Base-by-base conservation (phyloP, 2,888 invertebrate species). In the Acanthococcus lagerstroemiae region DNA sequence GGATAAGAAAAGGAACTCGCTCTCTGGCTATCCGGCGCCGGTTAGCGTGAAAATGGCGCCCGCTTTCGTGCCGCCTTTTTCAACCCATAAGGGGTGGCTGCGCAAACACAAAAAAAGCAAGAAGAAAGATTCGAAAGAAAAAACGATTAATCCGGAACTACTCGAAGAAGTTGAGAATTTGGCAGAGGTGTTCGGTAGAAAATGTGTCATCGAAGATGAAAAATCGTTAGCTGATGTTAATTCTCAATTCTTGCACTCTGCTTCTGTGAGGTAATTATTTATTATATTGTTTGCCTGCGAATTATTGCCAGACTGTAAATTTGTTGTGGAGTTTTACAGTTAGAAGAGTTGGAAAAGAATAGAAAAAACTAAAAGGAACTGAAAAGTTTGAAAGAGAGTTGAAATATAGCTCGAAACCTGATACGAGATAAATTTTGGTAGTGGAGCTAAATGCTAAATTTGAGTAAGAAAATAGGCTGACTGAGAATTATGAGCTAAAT, bases 51-150 rank as follows among this genome's bases (percentile, higher is more conserved):
- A n/a, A n/a, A n/a, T n/a, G n/a, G n/a, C n/a, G n/a, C n/a, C n/a
- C n/a, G n/a, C n/a, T n/a, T 19, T n/a, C 4, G n/a, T 30, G 24
- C 54, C 61, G 7, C 1, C 21, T 6, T 17, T 22, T 63, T 52
- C 15, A 22, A 30, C 27, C 6, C 61, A 26, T 6, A 52, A 54
- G 6, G 50, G 56, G 4, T 66, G 56, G 66, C 25, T 30, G 9
- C 55, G 44, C 19, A 66, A 57, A 22, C 66, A 66, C 30, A 66
- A 66, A 30, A 66, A 66, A 27, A 27, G 30, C 21, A 66, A 66
- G 48, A 56, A 50, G 24, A 56, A 66, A 22, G 30, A 26, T 3
- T 17, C 15, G 12, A 56, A 57, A 30, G 56, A 66, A 15, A 66
- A 66, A 30, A 30, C 19, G 17, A 17, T 66, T 5, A 56, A 56